Base-by-base conservation (phyloP, 2,888 invertebrate genomes). In the Ernsta delagoae region DNA sequence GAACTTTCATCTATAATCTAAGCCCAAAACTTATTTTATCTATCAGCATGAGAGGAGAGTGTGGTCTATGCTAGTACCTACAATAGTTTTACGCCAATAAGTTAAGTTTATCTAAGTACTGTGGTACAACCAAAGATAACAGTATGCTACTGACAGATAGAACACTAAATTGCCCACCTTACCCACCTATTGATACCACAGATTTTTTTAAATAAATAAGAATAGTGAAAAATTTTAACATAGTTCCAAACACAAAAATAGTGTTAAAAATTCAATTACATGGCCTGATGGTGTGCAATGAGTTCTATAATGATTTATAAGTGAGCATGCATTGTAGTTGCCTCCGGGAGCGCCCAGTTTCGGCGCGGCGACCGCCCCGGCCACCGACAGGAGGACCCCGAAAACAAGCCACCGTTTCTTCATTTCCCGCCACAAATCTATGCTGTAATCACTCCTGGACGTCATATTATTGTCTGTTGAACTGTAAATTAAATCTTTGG, bases 341-440 rank as follows among this genome's bases (percentile, higher is more conserved):
- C 91, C 92, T 92, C 90, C 90, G 65, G 84, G 81, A 71, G 89
- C 88, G 72, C 92, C 92, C 59, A 85, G 72, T 6, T 75, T 78
- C 57, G 90, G 90, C 68, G 83, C 77, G 63, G 91, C 70, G 66
- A 89, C 90, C 0, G 91, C 90, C 48, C 84, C 72, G 54, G 83
- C 75, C 60, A 89, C 81, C 0, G 84, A 82, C 0, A 71, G 68
- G 11, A 91, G 78, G 11, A 91, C 90, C 1, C 90, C 91, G 6
- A 78, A 72, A 66, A 86, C 82, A 78, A 87, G 77, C 91, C 90
- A 90, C 7, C 86, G 82, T 74, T 79, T 83, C 61, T 77, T 82
- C 68, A 82, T 70, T 78, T 83, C 85, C 43, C 75, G 74, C 84
- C 86, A 84, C 72, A 89, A 71, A 76, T 87, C 85, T 65, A 85